A percentile compares a stretch with the other conserved stretches of the same genome.
phyloP scores from a whole-genome alignment of 2,888 invertebrate species.

The Calliphora vomitoria region DNA sequence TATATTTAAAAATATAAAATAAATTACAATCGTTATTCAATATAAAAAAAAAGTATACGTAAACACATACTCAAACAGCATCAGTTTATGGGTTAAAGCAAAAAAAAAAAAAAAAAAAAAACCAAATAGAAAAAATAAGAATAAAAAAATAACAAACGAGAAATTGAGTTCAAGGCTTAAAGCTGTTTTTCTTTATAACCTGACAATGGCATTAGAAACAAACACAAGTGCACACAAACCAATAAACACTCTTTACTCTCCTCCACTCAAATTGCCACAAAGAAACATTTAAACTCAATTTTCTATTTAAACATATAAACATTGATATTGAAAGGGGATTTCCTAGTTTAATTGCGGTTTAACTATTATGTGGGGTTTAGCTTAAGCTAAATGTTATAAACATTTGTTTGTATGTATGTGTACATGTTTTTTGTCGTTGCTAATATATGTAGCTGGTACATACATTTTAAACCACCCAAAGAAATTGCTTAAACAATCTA shows the following conservation, averaged over 20 bases:
- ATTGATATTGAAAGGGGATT: constrained; percentile 70
- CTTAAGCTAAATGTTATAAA: constrained; percentile 50
- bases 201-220: constrained; percentile 68
- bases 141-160: not conserved
- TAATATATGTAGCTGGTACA: no score
- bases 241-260: not conserved
- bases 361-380: constrained; percentile 60
- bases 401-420: not conserved
- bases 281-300: constrained; percentile 25
- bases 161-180: constrained; percentile 68
- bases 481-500: constrained; percentile 27
- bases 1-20: not conserved
- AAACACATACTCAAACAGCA: constrained; percentile 39
- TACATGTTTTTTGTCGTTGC: not conserved
- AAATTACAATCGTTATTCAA: constrained; percentile 31
- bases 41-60: not conserved
- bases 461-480: not conserved
- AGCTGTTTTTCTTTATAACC: constrained; percentile 57
- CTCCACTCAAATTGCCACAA: not conserved
- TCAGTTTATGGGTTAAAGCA: constrained; percentile 30
- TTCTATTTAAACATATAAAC: constrained; percentile 47
- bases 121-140: constrained; percentile 2
- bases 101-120: not conserved
- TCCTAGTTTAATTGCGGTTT: constrained; percentile 72
- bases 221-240: not conserved